Conservation (phyloP, 2,797 vertebrate genomes). For the Lacerta bilineata region DNA sequence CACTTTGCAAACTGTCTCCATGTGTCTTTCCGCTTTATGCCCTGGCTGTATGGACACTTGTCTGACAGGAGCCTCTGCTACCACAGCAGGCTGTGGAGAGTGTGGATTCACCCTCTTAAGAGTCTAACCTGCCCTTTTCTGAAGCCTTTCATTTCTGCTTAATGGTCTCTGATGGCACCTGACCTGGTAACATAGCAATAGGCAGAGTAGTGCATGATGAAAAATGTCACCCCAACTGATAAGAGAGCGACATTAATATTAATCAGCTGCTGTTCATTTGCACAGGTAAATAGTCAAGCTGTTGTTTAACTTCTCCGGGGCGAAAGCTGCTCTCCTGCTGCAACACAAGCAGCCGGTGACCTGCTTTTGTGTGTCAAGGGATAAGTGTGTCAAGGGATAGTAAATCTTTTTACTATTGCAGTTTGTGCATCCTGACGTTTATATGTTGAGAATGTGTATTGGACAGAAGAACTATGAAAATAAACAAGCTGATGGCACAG, state of each 20-base stretch:
- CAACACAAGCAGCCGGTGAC: neutral
- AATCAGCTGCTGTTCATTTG: conserved; percentile 71
- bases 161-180: conserved; percentile 56
- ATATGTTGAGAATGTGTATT: conserved; percentile 43
- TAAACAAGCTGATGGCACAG: neutral
- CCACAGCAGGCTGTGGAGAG: conserved; percentile 76
- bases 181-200: conserved; percentile 77
- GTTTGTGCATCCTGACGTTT: conserved; percentile 30
- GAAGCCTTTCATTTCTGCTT: conserved; percentile 71
- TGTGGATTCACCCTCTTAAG: conserved; percentile 72
- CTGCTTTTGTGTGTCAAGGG: neutral
- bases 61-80: conserved; percentile 72
- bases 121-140: conserved; percentile 69
- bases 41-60: conserved; percentile 72
- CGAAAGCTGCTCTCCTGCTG: conserved; percentile 35
- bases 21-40: conserved; percentile 68
- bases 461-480: conserved; percentile 31
- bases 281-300: conserved; percentile 51
- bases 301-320: conserved; percentile 3
- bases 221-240: neutral
- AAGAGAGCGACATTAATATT: conserved; percentile 58
- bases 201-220: conserved; percentile 62
- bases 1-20: conserved; percentile 38
- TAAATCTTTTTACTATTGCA: conserved; percentile 18
- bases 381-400: conserved; percentile 40